Conservation (phyloP, 2,113 vertebrate genomes). For the Scolopax mira region DNA sequence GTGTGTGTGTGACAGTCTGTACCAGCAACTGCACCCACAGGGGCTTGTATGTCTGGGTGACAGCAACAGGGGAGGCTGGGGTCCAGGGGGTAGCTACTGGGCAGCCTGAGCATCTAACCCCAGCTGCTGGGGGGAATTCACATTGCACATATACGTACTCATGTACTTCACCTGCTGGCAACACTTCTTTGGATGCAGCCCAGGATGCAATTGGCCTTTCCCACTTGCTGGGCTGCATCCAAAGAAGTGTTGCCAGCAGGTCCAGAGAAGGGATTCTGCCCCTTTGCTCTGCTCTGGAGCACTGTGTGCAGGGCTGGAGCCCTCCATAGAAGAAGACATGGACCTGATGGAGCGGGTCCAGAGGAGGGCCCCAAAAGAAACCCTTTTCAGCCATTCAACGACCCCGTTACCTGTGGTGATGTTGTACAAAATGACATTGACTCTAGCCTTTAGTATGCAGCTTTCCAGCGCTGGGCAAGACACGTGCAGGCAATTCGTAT, state of each 20-base stretch:
- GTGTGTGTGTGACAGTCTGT: not conserved
- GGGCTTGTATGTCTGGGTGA: not conserved
- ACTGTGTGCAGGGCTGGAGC: no score
- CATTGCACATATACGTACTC: accelerated
- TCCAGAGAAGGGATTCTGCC: no score
- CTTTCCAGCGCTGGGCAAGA: conserved; percentile 89
- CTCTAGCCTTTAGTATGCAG: conserved; percentile 80
- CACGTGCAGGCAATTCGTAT: conserved; percentile 86
- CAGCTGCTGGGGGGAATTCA: not conserved
- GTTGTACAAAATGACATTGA: conserved; percentile 85
- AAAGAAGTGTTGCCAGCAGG: no score
- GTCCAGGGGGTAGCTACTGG: not conserved
- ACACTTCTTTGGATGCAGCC: no score
- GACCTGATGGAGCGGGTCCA: no score
- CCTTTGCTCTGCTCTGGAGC: no score
- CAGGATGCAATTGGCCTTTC: no score
- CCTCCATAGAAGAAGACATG: no score
- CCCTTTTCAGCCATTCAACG: no score
- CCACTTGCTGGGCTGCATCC: no score
- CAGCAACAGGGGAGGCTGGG: not conserved
- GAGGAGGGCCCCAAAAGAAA: no score
- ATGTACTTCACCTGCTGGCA: no score
- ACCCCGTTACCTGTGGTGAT: conserved; percentile 89
- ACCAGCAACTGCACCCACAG: not conserved
- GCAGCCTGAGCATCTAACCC: not conserved